Base-by-base conservation (phyloP, 2,888 invertebrate species). In the Charanyca ferruginea region DNA sequence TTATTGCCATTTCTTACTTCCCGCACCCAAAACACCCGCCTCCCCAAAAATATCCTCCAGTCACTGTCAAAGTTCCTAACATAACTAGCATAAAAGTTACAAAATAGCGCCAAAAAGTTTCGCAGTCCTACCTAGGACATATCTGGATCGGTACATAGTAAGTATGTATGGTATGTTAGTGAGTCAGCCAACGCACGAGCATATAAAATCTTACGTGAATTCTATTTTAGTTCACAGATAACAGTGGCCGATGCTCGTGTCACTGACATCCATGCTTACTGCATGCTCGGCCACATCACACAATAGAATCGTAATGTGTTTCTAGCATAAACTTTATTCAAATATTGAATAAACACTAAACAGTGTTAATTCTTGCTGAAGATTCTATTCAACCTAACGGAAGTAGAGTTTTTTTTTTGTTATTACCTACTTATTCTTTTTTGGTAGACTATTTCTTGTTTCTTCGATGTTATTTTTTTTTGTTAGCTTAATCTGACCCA, bases 191-290 rank as follows among this genome's bases (percentile, higher is more conserved):
- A 70, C 78, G 68, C 76, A 63, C 70, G 66, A 73, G 67, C 66
- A 66, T 23, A 77, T 80, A 77, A 77, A 80, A 85, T 81, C 79
- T 84, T 85, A 83, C 83, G 79, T 80, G 81, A 78, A 83, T 81
- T 84, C 87, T 87, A 87, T 87, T 87, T 87, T 83, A 83, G 85
- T 81, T 64, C 57, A 22, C 69, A 84, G 84, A 84, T 86, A 87
- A 80, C 81, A 79, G 35, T 68, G 77, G 55, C 75, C 73, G 74
- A 60, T 11, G 54, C 69, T 11, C 68, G 79, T 85, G 87, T 87
- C 88, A 87, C 78, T 87, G 87, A 86, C 87, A 86, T 73, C 73
- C 52, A 72, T 63, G 52, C 48, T 45, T 51, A 45, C 41, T 60
- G 67, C 68, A 72, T 67, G 57, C 62, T 45, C 49, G 48, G 49